phyloP scores from a whole-genome alignment of 2,888 invertebrate species.

The Scaptomyza parva region DNA sequence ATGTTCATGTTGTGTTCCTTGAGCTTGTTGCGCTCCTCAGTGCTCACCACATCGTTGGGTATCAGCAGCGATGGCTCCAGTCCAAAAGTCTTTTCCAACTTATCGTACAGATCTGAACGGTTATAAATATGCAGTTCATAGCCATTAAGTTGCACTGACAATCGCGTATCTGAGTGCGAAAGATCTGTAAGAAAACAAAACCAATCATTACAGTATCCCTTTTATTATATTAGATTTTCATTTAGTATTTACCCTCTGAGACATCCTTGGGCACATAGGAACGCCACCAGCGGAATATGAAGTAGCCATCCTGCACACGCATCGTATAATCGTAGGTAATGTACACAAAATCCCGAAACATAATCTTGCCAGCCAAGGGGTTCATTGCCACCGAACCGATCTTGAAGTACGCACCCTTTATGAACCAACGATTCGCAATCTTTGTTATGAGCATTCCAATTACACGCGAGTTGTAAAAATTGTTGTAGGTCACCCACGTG shows the following conservation, averaged over 20 bases:
- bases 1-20: conserved; percentile 87
- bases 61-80: conserved; percentile 91
- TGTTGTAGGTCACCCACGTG: conserved; percentile 96
- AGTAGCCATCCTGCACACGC: conserved; percentile 97
- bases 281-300: conserved; percentile 99
- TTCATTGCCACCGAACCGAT: conserved; percentile 97
- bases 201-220: neutral
- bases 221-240: accelerated
- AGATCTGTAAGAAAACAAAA: conserved; percentile 89
- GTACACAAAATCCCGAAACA: conserved; percentile 98
- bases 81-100: conserved; percentile 94
- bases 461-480: conserved; percentile 97
- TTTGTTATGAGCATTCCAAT: conserved; percentile 95
- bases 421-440: conserved; percentile 93
- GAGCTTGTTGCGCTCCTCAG: conserved; percentile 86
- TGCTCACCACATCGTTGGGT: conserved; percentile 86
- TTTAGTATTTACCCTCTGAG: conserved; percentile 90
- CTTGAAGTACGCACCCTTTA: conserved; percentile 94
- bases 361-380: conserved; percentile 98
- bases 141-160: conserved; percentile 96
- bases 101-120: conserved; percentile 93
- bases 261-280: conserved; percentile 97
- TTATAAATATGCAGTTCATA: conserved; percentile 98
- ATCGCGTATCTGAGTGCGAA: conserved; percentile 96
- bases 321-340: conserved; percentile 97